Base-by-base conservation (phyloP, 2,888 invertebrate genomes). In the Alloscopus bannaensis region DNA sequence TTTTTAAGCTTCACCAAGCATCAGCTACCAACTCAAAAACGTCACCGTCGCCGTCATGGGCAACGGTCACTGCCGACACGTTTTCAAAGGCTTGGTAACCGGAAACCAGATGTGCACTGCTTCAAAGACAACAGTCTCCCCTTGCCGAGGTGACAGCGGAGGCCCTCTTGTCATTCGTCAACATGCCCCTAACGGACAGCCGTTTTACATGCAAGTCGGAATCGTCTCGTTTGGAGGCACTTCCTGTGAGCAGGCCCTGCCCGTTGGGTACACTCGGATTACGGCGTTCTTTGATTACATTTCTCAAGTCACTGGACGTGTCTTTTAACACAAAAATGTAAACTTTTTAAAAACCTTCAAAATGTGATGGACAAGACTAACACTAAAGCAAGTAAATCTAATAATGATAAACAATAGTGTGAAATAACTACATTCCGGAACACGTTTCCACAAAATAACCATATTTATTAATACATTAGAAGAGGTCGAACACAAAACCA, bases 51-150 rank as follows among this genome's bases (percentile, higher is more conserved):
- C 81, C 4, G 84, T 85, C 1, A 81, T 84, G 81, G 52, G 81
- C 2, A 86, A 86, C 59, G 68, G 81, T 50, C 82, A 81, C 40
- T 86, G 86, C 62, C 78, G 86, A 22, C 73, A 81, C 60, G 81
- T 83, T 22, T 86, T 86, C 79, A 66, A 83, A 22, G 80, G 83
- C 22, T 77, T 86, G 47, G 81, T 86, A 13, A 84, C 86, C 11
- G 86, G 86, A 57, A 86, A 86, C 36, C 50, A 82, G n/a, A 84
- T 86, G n/a, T 86, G 86, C 47, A 80, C 83, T 40, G 82, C 82
- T 8, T 83, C 86, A 2, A 84, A 80, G 42, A 81, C 82, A n/a
- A 80, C 81, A 3, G 84, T 83, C 6, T 81, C 83, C n/a, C 86
- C 86, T n/a, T 86, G 86, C 77, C 65, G 18, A 4, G 59, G 50